Conservation (phyloP, 2,797 vertebrate species). For the Adelosebastes latens region DNA sequence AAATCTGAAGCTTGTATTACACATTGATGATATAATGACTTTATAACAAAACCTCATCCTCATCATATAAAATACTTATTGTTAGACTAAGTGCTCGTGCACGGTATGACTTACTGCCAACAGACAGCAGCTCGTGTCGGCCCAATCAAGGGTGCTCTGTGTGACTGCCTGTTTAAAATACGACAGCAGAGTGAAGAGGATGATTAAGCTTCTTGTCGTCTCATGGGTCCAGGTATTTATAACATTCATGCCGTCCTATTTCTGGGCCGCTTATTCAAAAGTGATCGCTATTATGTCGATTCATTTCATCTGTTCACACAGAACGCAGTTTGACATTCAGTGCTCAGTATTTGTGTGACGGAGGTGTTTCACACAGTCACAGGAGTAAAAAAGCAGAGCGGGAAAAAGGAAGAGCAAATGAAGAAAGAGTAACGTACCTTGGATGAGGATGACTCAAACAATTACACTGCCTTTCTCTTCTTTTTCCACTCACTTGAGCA, state of each 20-base stretch:
- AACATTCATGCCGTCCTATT: constrained; percentile 61
- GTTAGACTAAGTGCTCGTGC: neutral
- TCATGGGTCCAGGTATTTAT: constrained; percentile 69
- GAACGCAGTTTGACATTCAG: constrained; percentile 19
- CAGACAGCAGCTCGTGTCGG: constrained; percentile 8
- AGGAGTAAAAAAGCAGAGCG: neutral
- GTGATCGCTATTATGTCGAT: constrained; percentile 38
- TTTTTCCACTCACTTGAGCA: constrained; percentile 27
- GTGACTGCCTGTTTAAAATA: constrained; percentile 33
- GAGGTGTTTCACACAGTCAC: neutral
- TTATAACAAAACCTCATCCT: neutral
- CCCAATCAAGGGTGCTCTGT: constrained; percentile 24
- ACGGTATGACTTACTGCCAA: neutral
- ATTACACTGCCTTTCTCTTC: constrained; percentile 21
- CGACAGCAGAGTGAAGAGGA: constrained; percentile 48
- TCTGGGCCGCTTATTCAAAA: constrained; percentile 56
- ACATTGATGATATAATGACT: neutral
- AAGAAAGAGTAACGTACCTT: neutral
- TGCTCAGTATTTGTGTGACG: neutral
- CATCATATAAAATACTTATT: neutral
- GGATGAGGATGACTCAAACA: constrained; percentile 20
- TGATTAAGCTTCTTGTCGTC: constrained; percentile 64
- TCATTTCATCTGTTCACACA: constrained; percentile 31
- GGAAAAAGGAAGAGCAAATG: neutral
- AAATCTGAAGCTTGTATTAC: neutral